A percentile compares a stretch with the other conserved stretches of the same genome.
Evolutionary conservation across 2,113 vertebrate genomes (phyloP).

Genomic region (Pionites leucogaster): DNA sequence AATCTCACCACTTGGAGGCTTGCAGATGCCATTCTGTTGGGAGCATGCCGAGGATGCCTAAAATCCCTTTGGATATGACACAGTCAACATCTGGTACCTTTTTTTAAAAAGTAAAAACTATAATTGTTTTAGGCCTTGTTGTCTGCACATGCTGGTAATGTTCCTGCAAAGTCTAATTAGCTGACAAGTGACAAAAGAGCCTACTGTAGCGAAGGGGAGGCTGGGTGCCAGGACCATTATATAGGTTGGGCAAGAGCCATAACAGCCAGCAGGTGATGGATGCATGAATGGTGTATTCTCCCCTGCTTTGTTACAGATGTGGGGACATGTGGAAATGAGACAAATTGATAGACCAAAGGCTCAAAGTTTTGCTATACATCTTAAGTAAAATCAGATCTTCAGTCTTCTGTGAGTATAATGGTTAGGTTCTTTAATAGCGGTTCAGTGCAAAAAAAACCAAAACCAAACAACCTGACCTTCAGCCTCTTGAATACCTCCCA

Average conservation of each 20-base stretch:
- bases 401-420: not conserved
- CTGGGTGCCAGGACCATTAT: not conserved
- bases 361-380: not conserved
- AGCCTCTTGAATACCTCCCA: not conserved
- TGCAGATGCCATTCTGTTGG: not conserved
- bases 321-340: not conserved
- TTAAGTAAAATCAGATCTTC: not conserved
- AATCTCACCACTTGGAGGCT: not conserved
- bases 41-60: not conserved
- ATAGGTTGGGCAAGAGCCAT: not conserved
- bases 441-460: not conserved
- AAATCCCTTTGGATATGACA: constrained; percentile 20
- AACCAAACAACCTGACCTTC: not conserved
- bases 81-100: constrained; percentile 31
- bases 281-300: not conserved
- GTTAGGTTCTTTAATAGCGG: not conserved
- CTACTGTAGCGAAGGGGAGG: not conserved
- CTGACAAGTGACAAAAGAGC: constrained; percentile 46
- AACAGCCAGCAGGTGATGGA: not conserved
- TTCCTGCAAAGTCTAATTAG: constrained; percentile 3
- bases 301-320: not conserved
- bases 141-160: constrained; percentile 7
- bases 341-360: not conserved
- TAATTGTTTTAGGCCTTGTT: constrained; percentile 23
- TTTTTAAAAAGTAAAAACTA: not conserved